Evolutionary conservation across 2,888 invertebrate species (phyloP).

Genomic region (Scaptomyza reducta): DNA sequence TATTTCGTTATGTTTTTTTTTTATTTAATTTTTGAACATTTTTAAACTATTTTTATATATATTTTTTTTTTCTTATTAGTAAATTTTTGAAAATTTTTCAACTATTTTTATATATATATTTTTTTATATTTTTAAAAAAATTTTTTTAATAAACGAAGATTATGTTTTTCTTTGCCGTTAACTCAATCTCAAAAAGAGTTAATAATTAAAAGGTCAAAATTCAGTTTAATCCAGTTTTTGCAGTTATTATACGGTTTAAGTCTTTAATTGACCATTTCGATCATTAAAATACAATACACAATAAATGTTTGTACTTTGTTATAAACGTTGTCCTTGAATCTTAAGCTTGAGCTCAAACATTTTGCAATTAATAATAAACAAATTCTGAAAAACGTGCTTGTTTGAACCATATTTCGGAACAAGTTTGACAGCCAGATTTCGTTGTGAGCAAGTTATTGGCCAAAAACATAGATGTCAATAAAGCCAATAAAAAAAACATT

Average conservation of each 20-base stretch:
- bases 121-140: too few species aligned
- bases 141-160: too few species aligned
- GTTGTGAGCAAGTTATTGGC: conserved; percentile 13
- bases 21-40: too few species aligned
- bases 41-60: too few species aligned
- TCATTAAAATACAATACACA: conserved; percentile 29
- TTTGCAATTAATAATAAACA: conserved; percentile 34
- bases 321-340: conserved; percentile 49
- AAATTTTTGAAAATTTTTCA: too few species aligned
- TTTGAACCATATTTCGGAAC: conserved; percentile 47
- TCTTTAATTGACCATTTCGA: conserved; percentile 21
- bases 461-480: conserved; percentile 22
- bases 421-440: conserved; percentile 35
- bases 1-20: too few species aligned
- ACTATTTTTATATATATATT: too few species aligned
- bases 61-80: too few species aligned
- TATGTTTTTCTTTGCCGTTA: not conserved
- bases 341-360: conserved; percentile 30
- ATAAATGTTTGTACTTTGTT: not conserved
- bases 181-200: not conserved
- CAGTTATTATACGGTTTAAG: not conserved
- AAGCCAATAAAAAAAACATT: conserved; percentile 1
- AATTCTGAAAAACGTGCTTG: conserved; percentile 22
- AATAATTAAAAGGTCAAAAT: not conserved
- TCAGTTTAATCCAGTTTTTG: not conserved